Evolutionary conservation across 2,888 invertebrate species (phyloP).

Genomic region (Andricus quercusramuli): DNA sequence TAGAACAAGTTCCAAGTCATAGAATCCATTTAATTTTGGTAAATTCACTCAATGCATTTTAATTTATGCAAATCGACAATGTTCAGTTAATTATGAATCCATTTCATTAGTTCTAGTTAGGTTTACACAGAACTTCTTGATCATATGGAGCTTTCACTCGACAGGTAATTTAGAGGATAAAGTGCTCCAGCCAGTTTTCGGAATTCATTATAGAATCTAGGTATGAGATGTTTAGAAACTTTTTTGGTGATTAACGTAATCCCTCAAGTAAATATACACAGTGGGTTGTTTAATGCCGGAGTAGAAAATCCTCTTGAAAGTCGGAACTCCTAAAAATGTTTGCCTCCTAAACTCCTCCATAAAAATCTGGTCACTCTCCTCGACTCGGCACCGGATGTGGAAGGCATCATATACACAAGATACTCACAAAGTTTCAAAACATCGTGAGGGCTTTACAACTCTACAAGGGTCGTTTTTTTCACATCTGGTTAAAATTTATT

Average conservation of each 20-base stretch:
- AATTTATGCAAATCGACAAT: background rate
- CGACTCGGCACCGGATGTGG: conserved; percentile 25
- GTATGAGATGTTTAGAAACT: background rate
- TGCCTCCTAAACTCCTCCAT: conserved; percentile 10
- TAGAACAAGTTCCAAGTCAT: background rate
- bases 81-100: background rate
- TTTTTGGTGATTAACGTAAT: background rate
- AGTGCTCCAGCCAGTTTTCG: background rate
- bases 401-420: conserved; percentile 15
- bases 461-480: conserved; percentile 30
- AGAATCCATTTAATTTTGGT: background rate
- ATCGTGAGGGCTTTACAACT: conserved; percentile 41
- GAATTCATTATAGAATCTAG: background rate
- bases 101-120: background rate
- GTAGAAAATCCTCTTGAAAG: background rate
- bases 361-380: conserved; percentile 40
- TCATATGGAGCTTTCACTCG: background rate
- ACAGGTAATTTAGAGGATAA: background rate
- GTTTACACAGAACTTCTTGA: background rate
- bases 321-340: conserved; percentile 22
- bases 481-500: conserved; percentile 40
- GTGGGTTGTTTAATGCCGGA: background rate
- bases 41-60: background rate
- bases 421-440: conserved; percentile 36
- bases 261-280: conserved; percentile 4